Evolutionary conservation across 2,797 vertebrate genomes (phyloP).

Genomic region (Orestias chungarensis): DNA sequence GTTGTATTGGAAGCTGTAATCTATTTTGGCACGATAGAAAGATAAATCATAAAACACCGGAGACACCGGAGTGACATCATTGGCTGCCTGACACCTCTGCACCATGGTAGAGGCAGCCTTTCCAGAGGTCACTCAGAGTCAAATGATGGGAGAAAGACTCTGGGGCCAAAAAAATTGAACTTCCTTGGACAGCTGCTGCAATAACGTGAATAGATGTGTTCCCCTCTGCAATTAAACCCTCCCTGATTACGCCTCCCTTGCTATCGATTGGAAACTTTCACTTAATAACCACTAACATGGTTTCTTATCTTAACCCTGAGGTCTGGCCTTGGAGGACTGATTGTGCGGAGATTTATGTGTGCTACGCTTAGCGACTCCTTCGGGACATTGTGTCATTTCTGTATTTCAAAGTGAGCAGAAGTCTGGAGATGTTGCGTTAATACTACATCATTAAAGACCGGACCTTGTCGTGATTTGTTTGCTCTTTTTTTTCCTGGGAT

Average conservation of each 20-base stretch:
- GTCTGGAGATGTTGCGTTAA: constrained; percentile 57
- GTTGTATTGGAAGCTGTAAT: constrained; percentile 12
- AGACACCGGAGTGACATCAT: constrained; percentile 55
- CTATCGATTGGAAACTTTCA: constrained; percentile 84
- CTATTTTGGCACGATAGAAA: constrained; percentile 3
- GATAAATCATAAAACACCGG: constrained; percentile 51
- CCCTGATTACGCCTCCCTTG: constrained; percentile 81
- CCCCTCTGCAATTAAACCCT: constrained; percentile 83
- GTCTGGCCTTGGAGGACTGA: constrained; percentile 70
- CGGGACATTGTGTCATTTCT: constrained; percentile 79
- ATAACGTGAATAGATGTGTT: constrained; percentile 83
- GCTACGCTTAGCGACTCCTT: constrained; percentile 68
- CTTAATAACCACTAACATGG: constrained; percentile 84
- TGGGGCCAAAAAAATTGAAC: constrained; percentile 70
- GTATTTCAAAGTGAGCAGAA: constrained; percentile 70
- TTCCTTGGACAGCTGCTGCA: constrained; percentile 77
- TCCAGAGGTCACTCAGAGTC: constrained; percentile 55
- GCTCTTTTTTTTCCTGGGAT: background rate
- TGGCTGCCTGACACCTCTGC: constrained; percentile 43
- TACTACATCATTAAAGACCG: constrained; percentile 65
- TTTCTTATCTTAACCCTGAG: constrained; percentile 83
- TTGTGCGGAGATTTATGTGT: constrained; percentile 76
- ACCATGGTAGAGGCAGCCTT: constrained; percentile 37
- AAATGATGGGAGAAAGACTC: constrained; percentile 48
- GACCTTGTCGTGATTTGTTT: constrained; percentile 26